These are phyloP conservation scores for Rousettus madagascariensis DNA, from an alignment of 2,797 vertebrate genomes.

Conservation along the genomic window DNA sequence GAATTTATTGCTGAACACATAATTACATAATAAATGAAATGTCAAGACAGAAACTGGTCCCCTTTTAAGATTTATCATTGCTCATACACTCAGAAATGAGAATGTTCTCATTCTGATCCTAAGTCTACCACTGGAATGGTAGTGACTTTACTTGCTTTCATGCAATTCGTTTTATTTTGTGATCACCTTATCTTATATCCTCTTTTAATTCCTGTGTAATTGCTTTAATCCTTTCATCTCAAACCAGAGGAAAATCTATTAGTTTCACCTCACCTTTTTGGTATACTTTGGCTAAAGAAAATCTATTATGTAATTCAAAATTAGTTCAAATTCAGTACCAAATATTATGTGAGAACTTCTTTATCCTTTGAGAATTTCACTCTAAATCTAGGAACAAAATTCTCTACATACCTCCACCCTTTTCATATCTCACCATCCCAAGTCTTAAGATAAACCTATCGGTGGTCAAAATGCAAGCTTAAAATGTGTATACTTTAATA, in stretches of 20 bases:
- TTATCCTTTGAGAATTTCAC: not conserved
- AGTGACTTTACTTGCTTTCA: not conserved
- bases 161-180: slow-evolving; percentile 29
- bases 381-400: not conserved
- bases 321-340: not conserved
- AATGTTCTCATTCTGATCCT: slow-evolving; percentile 43
- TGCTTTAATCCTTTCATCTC: slow-evolving; percentile 19
- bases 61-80: slow-evolving; percentile 44
- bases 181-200: not conserved
- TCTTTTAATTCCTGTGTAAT: not conserved
- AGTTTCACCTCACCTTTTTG: not conserved
- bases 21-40: slow-evolving; percentile 75
- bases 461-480: not conserved
- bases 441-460: not conserved
- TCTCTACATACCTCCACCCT: rapidly evolving
- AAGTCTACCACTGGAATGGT: not conserved
- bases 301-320: not conserved
- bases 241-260: not conserved
- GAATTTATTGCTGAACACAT: slow-evolving; percentile 63
- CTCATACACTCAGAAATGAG: not conserved
- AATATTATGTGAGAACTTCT: not conserved
- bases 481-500: not conserved
- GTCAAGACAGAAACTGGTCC: slow-evolving; percentile 17
- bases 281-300: not conserved
- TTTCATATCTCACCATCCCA: not conserved